phyloP scores from a whole-genome alignment of 2,113 vertebrate species.

The Sinocyclocheilus grahami region DNA sequence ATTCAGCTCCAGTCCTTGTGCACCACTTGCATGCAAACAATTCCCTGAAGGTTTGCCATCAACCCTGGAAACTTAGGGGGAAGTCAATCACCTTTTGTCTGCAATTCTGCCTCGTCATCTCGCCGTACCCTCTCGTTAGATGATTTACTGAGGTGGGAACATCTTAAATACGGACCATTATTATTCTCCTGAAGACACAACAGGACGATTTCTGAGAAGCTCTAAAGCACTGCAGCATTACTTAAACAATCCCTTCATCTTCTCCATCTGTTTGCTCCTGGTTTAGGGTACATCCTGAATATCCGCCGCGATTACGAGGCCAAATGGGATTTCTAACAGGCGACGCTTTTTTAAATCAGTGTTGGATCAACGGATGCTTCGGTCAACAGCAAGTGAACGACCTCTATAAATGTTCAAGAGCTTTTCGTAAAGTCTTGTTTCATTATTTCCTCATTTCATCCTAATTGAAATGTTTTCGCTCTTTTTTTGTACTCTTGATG shows the following conservation, averaged over 20 bases:
- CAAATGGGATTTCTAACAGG: conserved; percentile 12
- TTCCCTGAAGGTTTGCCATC: background rate
- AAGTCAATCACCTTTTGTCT: conserved; percentile 19
- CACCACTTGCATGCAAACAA: background rate
- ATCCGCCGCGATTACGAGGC: background rate
- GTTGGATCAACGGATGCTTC: background rate
- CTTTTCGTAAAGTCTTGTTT: background rate
- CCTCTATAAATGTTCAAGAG: background rate
- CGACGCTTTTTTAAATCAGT: background rate
- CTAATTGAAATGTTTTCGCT: background rate
- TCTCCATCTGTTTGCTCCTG: background rate
- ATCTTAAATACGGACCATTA: background rate
- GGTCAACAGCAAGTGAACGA: background rate
- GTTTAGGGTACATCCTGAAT: background rate
- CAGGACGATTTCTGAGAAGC: background rate
- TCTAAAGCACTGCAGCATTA: conserved; percentile 9
- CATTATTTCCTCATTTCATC: conserved; percentile 19
- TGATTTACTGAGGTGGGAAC: background rate
- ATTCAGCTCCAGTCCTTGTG: background rate
- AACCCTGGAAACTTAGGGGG: conserved; percentile 6
- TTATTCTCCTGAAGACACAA: conserved; percentile 12
- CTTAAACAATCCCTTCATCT: conserved; percentile 27
- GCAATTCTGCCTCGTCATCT: conserved; percentile 11
- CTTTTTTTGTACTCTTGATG: background rate
- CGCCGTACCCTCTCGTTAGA: background rate